These are phyloP conservation scores for Diuraphis noxia DNA, from an alignment of 1,140 invertebrate genomes.

Conservation along the genomic window DNA sequence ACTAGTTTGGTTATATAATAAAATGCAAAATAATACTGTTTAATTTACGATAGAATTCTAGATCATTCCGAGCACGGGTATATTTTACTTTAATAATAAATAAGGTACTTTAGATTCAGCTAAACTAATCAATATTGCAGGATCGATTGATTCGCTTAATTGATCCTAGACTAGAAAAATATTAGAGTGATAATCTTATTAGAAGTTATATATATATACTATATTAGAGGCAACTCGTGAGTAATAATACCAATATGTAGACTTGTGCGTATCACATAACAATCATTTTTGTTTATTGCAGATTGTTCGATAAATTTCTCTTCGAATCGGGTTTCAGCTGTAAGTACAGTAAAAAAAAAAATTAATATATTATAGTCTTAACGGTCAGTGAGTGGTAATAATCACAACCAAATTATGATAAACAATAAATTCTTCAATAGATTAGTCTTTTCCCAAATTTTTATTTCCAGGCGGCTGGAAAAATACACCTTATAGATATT, in stretches of 20 bases:
- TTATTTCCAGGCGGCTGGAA: background rate
- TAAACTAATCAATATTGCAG: slow-evolving; percentile 14
- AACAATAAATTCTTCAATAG: background rate
- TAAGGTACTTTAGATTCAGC: background rate
- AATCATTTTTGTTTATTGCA: background rate
- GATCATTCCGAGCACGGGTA: background rate
- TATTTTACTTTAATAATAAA: slow-evolving; percentile 11
- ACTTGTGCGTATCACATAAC: slow-evolving; percentile 31
- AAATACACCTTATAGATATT: no score
- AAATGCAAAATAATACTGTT: slow-evolving; percentile 52
- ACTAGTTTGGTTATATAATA: slow-evolving; percentile 41
- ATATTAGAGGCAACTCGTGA: slow-evolving; percentile 34
- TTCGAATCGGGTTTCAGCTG: background rate
- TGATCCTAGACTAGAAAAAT: slow-evolving; percentile 25
- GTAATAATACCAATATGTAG: background rate
- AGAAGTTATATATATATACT: background rate
- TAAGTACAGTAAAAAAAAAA: background rate
- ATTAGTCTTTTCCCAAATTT: background rate
- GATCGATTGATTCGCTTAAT: slow-evolving; percentile 3
- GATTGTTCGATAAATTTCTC: background rate
- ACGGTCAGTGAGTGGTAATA: background rate
- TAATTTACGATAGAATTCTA: slow-evolving; percentile 35
- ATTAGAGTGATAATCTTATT: background rate
- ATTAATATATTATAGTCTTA: background rate
- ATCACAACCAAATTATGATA: background rate